Evolutionary conservation across 2,113 vertebrate genomes (phyloP).

Genomic region (Tinamus guttatus): DNA sequence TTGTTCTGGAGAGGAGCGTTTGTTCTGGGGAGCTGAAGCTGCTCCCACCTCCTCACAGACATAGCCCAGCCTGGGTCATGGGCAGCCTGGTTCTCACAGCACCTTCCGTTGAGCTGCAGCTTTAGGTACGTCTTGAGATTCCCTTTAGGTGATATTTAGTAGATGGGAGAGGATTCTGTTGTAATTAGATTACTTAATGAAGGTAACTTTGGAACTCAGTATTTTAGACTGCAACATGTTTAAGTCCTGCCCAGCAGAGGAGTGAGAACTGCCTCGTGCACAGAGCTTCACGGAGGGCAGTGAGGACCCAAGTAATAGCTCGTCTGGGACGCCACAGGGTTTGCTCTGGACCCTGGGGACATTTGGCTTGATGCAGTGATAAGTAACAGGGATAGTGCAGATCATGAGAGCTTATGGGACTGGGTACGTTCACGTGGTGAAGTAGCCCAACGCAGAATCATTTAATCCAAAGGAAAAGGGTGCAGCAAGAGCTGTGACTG

Average conservation of each 20-base stretch:
- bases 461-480: neutral
- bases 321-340: neutral
- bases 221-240: neutral
- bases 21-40: neutral
- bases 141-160: neutral
- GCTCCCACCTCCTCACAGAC: fast-evolving
- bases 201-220: neutral
- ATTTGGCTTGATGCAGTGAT: neutral
- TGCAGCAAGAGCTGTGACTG: neutral
- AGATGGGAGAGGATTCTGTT: neutral
- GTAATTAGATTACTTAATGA: neutral
- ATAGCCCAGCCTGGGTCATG: neutral
- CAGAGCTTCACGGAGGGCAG: neutral
- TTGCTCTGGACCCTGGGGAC: neutral
- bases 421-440: neutral
- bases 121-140: neutral
- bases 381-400: neutral
- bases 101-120: neutral
- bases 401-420: neutral
- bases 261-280: neutral
- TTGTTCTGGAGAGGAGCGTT: neutral
- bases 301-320: neutral
- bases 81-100: neutral
- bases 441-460: neutral
- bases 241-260: neutral